These are phyloP conservation scores for Ginglymostoma cirratum DNA, from an alignment of 2,113 vertebrate species.

Conservation along the genomic window DNA sequence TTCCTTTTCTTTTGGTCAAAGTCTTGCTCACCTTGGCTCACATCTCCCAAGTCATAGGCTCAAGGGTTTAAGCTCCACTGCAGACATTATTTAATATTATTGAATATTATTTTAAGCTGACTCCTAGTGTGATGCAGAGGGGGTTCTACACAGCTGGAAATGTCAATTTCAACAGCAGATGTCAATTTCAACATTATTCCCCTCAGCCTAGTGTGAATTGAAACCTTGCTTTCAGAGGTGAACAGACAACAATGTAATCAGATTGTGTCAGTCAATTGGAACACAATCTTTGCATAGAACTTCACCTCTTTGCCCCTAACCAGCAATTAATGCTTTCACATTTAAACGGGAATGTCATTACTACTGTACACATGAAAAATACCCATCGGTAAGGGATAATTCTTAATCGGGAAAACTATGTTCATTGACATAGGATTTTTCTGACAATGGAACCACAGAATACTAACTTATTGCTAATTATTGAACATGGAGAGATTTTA, in stretches of 20 bases:
- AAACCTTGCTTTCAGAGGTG: neutral
- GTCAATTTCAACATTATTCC: neutral
- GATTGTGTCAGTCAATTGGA: neutral
- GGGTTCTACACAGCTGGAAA: neutral
- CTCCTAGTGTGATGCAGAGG: neutral
- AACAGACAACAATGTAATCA: neutral
- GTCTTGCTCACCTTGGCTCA: neutral
- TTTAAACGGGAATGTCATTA: neutral
- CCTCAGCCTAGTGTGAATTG: neutral
- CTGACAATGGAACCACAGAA: neutral
- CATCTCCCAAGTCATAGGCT: neutral
- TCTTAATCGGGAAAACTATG: neutral
- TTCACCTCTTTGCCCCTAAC: neutral
- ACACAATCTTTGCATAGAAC: neutral
- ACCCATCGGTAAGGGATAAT: neutral
- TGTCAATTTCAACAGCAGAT: neutral
- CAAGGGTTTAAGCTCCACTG: neutral
- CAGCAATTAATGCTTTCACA: neutral
- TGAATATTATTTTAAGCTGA: neutral
- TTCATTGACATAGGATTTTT: neutral
- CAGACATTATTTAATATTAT: too few species aligned
- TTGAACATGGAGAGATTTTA: neutral
- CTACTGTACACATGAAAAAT: neutral
- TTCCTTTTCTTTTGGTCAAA: neutral
- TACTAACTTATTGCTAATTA: neutral